Base-by-base conservation (phyloP, 2,888 invertebrate genomes). In the Pegoplata infirma region DNA sequence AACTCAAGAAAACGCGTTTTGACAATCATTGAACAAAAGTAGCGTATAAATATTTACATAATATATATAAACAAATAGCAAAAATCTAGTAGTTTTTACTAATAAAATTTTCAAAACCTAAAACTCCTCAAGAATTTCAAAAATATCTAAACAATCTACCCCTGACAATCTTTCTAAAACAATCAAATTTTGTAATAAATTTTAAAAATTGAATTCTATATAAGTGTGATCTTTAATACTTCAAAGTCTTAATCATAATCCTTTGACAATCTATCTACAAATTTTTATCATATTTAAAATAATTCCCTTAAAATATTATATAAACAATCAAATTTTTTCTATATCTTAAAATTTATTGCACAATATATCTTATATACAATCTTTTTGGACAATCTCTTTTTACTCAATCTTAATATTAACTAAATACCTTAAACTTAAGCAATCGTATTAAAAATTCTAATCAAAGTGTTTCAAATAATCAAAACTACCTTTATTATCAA, bases 1-100 rank as follows among this genome's bases (percentile, higher is more conserved):
- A 79, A 82, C 84, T 86, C 84, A 88, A 89, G 87, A 89, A 86
- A 85, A 85, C 87, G 89, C 89, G 89, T 90, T 88, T 90, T 88
- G 89, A 90, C 89, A 90, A 90, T 90, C 89, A 90, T 85, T 84
- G 82, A 67, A 75, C n/a, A 84, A 82, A 86, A 85, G 85, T 89
- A 88, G 88, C 88, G 87, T 80, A 76, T 76, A 74, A 40, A 75
- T 74, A 76, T 49, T 74, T 63, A 79, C 56, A 80, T 12, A 53
- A 53, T 19, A 14, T 55, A 56, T 17, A 56, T 49, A 76, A n/a
- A 66, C 25, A n/a, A n/a, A n/a, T n/a, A 63, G 40, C 21, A 40
- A 28, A 56, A 25, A 32, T 36, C 32, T 28, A 36, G 32, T 16
- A 56, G 17, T 36, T 58, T 40, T 58, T 21, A 19, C 19, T 40